A percentile compares a stretch with the other conserved stretches of the same genome.
Evolutionary conservation across 2,113 vertebrate species (phyloP).

Genomic region (Pelobates fuscus): DNA sequence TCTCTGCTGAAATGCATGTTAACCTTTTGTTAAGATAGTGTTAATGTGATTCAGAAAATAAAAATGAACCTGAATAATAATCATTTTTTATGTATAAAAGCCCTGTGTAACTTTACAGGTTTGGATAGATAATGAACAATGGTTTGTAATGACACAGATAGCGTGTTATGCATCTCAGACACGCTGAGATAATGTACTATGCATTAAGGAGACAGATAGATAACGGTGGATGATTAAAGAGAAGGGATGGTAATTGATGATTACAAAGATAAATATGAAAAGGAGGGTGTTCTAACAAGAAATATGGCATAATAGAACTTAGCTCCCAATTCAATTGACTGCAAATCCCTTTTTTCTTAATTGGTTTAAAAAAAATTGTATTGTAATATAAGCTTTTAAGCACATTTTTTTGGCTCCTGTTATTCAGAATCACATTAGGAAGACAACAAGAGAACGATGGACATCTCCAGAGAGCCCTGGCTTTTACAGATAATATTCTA

Average conservation of each 20-base stretch:
- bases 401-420: slow-evolving; percentile 67
- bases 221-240: slow-evolving; percentile 48
- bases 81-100: background rate
- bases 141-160: slow-evolving; percentile 39
- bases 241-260: slow-evolving; percentile 54
- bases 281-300: slow-evolving; percentile 69
- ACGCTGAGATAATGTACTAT: slow-evolving; percentile 46
- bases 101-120: slow-evolving; percentile 2
- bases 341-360: slow-evolving; percentile 78
- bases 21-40: background rate
- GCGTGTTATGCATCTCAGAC: slow-evolving; percentile 38
- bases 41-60: slow-evolving; percentile 12
- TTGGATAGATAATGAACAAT: slow-evolving; percentile 28
- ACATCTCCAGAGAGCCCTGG: slow-evolving; percentile 72
- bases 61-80: slow-evolving; percentile 25
- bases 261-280: slow-evolving; percentile 66
- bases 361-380: slow-evolving; percentile 76
- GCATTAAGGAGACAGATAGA: slow-evolving; percentile 52
- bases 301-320: slow-evolving; percentile 77
- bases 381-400: slow-evolving; percentile 71
- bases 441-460: slow-evolving; percentile 72
- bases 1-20: too few relatives aligned
- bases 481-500: slow-evolving; percentile 76
- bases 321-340: slow-evolving; percentile 72
- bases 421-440: slow-evolving; percentile 74